Conservation (phyloP, 1,140 invertebrate genomes). For the Andricus grossulariae region DNA sequence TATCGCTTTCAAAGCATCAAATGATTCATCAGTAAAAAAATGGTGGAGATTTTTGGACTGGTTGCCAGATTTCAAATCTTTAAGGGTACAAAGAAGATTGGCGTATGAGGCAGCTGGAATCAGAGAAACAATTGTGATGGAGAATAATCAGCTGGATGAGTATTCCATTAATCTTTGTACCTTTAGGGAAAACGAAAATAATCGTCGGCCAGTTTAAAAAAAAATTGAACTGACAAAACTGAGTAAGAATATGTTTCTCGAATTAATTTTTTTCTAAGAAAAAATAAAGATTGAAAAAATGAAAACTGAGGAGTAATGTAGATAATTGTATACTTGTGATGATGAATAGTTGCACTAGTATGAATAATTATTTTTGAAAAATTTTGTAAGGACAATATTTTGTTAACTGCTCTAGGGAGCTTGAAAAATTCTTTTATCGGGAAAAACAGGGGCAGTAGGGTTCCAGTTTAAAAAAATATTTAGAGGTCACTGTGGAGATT, state of each 20-base stretch:
- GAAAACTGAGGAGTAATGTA: background rate
- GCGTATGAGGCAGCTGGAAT: constrained; percentile 38
- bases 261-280: background rate
- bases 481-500: too few relatives aligned
- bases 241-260: background rate
- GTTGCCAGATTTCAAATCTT: constrained; percentile 60
- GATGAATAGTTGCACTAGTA: too few relatives aligned
- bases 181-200: constrained; percentile 61
- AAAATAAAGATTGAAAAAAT: background rate
- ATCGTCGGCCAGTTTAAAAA: constrained; percentile 59
- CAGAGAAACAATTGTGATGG: constrained; percentile 40
- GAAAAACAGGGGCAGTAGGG: too few relatives aligned
- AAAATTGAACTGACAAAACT: constrained; percentile 37
- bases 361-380: too few relatives aligned
- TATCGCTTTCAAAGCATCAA: constrained; percentile 28
- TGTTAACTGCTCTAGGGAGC: too few relatives aligned
- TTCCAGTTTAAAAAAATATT: too few relatives aligned
- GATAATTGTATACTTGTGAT: too few relatives aligned
- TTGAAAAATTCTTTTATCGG: too few relatives aligned
- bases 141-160: constrained; percentile 57
- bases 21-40: constrained; percentile 53
- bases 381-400: too few relatives aligned
- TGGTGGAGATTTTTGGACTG: constrained; percentile 69
- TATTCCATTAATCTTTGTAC: constrained; percentile 66
- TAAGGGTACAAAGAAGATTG: constrained; percentile 47